Percentiles rank a stretch among this genome's conserved stretches.
Evolutionary conservation across 1,140 invertebrate species (phyloP).

Genomic region (Euwallacea similis): DNA sequence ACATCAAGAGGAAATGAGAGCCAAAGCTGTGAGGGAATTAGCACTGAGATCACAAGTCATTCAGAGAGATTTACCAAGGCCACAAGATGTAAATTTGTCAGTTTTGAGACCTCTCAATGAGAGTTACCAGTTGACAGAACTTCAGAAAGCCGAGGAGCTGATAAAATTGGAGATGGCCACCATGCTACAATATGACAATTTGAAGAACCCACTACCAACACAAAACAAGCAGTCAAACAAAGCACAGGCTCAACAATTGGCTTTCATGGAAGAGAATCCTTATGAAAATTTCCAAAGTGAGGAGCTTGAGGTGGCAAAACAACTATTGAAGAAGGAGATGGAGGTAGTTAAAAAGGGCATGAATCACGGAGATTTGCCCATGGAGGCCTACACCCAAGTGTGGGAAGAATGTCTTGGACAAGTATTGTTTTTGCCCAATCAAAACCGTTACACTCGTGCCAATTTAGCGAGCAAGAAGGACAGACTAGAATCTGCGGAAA

Average conservation of each 20-base stretch:
- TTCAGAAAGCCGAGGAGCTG: conserved; percentile 94
- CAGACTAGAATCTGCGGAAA: conserved; percentile 85
- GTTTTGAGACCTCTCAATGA: conserved; percentile 74
- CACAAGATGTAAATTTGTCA: conserved; percentile 81
- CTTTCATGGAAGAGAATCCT: conserved; percentile 83
- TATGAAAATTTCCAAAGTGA: conserved; percentile 67
- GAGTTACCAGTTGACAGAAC: conserved; percentile 77
- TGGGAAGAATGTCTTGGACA: conserved; percentile 94
- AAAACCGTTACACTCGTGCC: conserved; percentile 78
- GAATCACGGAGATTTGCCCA: conserved; percentile 89
- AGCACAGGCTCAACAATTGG: conserved; percentile 70
- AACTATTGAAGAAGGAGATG: conserved; percentile 81
- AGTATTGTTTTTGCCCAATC: conserved; percentile 52
- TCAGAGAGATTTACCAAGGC: conserved; percentile 86
- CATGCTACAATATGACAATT: conserved; percentile 90
- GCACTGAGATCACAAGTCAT: conserved; percentile 84
- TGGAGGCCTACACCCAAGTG: conserved; percentile 70
- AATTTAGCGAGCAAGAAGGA: conserved; percentile 96
- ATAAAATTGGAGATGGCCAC: conserved; percentile 97
- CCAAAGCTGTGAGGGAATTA: conserved; percentile 66
- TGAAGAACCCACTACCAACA: conserved; percentile 64
- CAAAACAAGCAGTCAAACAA: conserved; percentile 51
- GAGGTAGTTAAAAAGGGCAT: conserved; percentile 88
- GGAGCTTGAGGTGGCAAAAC: conserved; percentile 71
- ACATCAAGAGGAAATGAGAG: conserved; percentile 60